Base-by-base conservation (phyloP, 2,888 invertebrate genomes). In the Neoascia interrupta region DNA sequence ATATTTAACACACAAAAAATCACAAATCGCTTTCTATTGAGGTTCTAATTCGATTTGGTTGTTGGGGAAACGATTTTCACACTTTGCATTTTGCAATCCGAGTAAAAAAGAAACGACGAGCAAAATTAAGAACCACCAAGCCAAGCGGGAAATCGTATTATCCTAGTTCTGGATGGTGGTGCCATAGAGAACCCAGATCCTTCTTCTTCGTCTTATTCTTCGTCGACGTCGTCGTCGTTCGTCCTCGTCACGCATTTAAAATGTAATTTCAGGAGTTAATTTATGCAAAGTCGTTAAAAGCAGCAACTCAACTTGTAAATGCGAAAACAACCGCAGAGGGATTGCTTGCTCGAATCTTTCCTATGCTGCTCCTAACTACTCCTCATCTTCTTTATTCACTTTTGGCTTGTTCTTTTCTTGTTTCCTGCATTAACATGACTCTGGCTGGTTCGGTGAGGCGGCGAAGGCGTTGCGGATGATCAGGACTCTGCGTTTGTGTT, bases 251-350 rank as follows among this genome's bases (percentile, higher is more conserved):
- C 72, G 73, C 72, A 73, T 79, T 76, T 79, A 79, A 73, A 79
- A 66, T 60, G 79, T 73, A 73, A 79, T 72, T 79, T 73, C 64
- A 49, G 28, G 60, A 79, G 47, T 54, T 79, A 79, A 66, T 79
- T 79, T 79, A 79, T 79, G 79, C 79, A 79, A 79, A 79, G 79
- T 66, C 79, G 73, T 73, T 79, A 73, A 79, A 73, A 79, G 79
- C 79, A 79, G 79, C 64, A 64, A 73, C 66, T 79, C 66, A 79
- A 73, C 72, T 79, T 79, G 79, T 73, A 73, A 79, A 79, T 73
- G 72, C 72, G 73, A 79, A 79, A 79, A 79, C 73, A 79, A 79
- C 79, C 79, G 79, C 73, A 79, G 23, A 60, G 72, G 54, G 66
- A 73, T 73, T 73, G 60, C 60, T 45, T 21, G 47, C 39, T 54